These are phyloP conservation scores for Diploscapter pachys DNA, from an alignment of 1,140 invertebrate genomes.

Conservation along the genomic window DNA sequence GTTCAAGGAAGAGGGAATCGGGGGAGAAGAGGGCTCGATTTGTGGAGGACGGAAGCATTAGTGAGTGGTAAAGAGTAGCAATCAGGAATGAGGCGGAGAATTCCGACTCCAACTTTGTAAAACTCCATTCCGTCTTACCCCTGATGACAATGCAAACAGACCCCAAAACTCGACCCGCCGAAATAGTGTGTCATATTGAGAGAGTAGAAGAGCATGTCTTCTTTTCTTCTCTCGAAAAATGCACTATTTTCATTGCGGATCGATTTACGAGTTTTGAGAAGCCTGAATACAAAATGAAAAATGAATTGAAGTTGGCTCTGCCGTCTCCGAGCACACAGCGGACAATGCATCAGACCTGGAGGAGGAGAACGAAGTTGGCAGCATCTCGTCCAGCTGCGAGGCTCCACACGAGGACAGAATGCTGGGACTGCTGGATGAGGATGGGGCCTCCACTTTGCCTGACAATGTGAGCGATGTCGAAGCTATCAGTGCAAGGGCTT, in stretches of 20 bases:
- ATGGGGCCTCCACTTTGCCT: constrained; percentile 65
- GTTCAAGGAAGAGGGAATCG: constrained; percentile 30
- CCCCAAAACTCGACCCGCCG: no score
- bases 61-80: constrained; percentile 4
- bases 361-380: constrained; percentile 39
- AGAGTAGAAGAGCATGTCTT: no score
- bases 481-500: constrained; percentile 80
- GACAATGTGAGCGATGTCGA: constrained; percentile 81
- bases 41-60: constrained; percentile 47
- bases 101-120: neutral
- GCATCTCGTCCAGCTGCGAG: constrained; percentile 7
- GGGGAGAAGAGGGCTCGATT: constrained; percentile 52
- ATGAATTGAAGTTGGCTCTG: constrained; percentile 28
- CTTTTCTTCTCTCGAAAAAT: neutral
- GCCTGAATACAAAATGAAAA: no score
- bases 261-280: no score
- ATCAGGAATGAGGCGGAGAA: neutral
- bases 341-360: constrained; percentile 50
- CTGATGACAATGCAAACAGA: no score
- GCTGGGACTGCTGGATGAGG: constrained; percentile 75
- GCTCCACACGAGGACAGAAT: constrained; percentile 42
- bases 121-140: no score
- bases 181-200: no score
- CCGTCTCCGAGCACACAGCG: constrained; percentile 51
- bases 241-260: neutral